These are phyloP conservation scores for Clupea harengus DNA, from an alignment of 2,113 vertebrate species.

Conservation along the genomic window DNA sequence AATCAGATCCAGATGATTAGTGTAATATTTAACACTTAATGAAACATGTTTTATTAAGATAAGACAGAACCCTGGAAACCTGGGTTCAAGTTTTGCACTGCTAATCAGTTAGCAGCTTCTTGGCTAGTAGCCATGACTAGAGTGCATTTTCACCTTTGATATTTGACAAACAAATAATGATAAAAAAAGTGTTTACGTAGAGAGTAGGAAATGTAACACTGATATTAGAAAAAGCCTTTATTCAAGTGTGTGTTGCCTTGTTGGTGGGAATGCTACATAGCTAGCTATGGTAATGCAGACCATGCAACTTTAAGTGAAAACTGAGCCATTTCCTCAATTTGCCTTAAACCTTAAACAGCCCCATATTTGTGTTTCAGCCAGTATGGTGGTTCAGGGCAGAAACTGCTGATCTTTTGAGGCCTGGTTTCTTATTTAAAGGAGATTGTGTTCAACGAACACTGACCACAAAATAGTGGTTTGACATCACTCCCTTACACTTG, in stretches of 20 bases:
- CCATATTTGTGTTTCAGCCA: neutral
- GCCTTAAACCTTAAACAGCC: neutral
- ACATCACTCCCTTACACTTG: neutral
- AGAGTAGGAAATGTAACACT: neutral
- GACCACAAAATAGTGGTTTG: neutral
- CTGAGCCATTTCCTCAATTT: neutral
- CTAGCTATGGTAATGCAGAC: neutral
- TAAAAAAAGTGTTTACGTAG: neutral
- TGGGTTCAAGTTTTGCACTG: neutral
- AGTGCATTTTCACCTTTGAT: neutral
- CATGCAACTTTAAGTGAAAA: neutral
- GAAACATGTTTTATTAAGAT: neutral
- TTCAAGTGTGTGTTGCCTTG: neutral
- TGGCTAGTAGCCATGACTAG: neutral
- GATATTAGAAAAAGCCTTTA: neutral
- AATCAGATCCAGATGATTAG: neutral
- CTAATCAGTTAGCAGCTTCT: neutral
- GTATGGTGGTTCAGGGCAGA: neutral
- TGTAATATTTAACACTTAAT: neutral
- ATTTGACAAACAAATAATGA: neutral
- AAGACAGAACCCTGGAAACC: neutral
- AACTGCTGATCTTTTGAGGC: neutral
- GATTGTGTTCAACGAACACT: neutral
- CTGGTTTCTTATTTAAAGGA: neutral
- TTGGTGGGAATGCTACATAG: neutral